These are phyloP conservation scores for Diglossa cyanea DNA, from an alignment of 2,797 vertebrate species.

Conservation along the genomic window DNA sequence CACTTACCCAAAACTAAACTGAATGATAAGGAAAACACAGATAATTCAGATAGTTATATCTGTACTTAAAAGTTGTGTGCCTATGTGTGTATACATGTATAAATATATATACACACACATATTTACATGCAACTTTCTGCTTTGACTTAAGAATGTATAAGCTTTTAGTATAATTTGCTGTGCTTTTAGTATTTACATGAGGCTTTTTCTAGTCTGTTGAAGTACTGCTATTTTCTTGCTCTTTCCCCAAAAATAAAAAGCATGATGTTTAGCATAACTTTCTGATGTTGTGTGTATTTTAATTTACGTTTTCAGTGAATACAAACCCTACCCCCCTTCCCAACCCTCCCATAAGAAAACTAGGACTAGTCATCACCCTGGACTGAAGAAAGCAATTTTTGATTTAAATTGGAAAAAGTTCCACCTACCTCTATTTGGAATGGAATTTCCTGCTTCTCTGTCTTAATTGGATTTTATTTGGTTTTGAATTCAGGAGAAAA, in stretches of 20 bases:
- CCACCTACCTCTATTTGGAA: not conserved
- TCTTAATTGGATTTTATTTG: not conserved
- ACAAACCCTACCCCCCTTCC: not conserved
- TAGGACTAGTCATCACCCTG: not conserved
- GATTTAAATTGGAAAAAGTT: not conserved
- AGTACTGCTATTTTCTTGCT: constrained; percentile 47
- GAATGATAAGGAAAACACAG: not conserved
- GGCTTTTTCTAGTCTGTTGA: constrained; percentile 42
- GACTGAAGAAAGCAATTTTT: not conserved
- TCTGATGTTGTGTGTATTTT: constrained; percentile 22
- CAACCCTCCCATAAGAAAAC: not conserved
- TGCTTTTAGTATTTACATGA: constrained; percentile 47
- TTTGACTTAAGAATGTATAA: constrained; percentile 59
- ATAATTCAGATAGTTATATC: not conserved
- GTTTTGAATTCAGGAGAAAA: not conserved
- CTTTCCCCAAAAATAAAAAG: constrained; percentile 48
- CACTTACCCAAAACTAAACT: not conserved
- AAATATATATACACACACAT: not conserved
- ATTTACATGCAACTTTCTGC: not conserved
- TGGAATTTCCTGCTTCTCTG: not conserved
- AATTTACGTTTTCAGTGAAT: not conserved
- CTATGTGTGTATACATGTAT: not conserved
- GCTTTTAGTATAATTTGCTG: constrained; percentile 42
- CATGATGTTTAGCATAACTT: constrained; percentile 48
- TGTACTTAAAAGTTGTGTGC: not conserved